Conservation (phyloP, 2,113 vertebrate species). For the Galeopterus variegatus region DNA sequence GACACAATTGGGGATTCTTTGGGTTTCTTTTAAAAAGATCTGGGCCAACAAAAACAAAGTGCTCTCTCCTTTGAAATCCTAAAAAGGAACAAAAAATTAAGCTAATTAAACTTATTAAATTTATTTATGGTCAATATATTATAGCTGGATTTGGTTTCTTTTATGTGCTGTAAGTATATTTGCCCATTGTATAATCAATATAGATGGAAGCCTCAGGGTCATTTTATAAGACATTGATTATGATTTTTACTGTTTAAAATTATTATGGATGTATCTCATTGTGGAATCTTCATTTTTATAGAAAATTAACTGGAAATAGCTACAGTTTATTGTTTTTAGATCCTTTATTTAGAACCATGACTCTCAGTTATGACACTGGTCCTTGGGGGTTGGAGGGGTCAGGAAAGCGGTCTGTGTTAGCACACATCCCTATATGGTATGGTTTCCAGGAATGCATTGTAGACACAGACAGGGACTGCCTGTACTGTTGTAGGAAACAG, state of each 20-base stretch:
- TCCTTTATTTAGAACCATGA: neutral
- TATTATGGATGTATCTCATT: neutral
- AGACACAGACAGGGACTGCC: neutral
- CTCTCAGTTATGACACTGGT: neutral
- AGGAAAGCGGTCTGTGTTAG: neutral
- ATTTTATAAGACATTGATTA: neutral
- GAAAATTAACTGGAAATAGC: conserved; percentile 21
- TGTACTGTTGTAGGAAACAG: conserved; percentile 7
- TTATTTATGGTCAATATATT: neutral
- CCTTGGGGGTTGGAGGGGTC: neutral
- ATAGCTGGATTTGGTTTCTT: conserved; percentile 37
- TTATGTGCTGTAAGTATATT: neutral
- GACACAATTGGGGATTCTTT: neutral
- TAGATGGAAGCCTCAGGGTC: neutral
- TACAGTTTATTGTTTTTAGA: conserved; percentile 28
- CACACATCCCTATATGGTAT: neutral
- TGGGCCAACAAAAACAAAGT: neutral
- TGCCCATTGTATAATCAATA: neutral
- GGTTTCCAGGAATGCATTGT: conserved; percentile 1
- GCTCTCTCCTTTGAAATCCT: neutral
- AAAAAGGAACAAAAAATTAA: conserved; percentile 63
- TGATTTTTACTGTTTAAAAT: conserved; percentile 50
- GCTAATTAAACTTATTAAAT: conserved; percentile 30
- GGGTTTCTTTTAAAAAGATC: neutral
- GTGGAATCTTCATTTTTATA: conserved; percentile 39